Percentiles rank a stretch among this genome's conserved stretches.
phyloP scores from a whole-genome alignment of 2,113 vertebrate genomes.

The Pontoporia blainvillei region DNA sequence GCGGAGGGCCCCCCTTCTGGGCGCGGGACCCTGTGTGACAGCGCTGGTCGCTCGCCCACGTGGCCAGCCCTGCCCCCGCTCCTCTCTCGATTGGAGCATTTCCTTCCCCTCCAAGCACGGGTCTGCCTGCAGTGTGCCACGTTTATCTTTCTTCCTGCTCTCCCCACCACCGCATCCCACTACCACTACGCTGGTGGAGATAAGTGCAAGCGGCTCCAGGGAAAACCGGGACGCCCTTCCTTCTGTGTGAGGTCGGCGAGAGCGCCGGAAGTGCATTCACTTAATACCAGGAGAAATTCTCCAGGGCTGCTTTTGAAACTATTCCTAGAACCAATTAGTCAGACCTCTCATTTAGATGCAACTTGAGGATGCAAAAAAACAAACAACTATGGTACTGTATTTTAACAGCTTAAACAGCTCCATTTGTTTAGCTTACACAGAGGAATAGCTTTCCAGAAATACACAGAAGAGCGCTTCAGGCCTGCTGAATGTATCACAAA shows the following conservation, averaged over 20 bases:
- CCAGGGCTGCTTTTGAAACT: slow-evolving; percentile 18
- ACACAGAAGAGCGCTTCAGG: slow-evolving; percentile 27
- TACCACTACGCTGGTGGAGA: neutral
- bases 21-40: neutral
- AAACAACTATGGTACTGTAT: neutral
- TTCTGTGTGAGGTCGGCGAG: neutral
- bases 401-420: slow-evolving; percentile 38
- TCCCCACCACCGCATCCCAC: neutral
- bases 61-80: neutral
- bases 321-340: slow-evolving; percentile 57
- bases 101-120: neutral
- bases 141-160: slow-evolving; percentile 9
- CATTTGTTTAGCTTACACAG: slow-evolving; percentile 34
- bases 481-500: slow-evolving; percentile 21
- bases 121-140: neutral
- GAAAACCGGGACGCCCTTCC: neutral
- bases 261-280: neutral
- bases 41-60: fast-evolving
- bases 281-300: slow-evolving; percentile 25
- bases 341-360: slow-evolving; percentile 61
- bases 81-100: fast-evolving
- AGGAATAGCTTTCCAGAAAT: slow-evolving; percentile 65
- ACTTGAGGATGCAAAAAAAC: slow-evolving; percentile 37
- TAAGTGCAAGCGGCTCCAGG: neutral
- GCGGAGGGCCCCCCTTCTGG: fast-evolving